These are phyloP conservation scores for Isichthys henryi DNA, from an alignment of 2,113 vertebrate species.

Conservation along the genomic window DNA sequence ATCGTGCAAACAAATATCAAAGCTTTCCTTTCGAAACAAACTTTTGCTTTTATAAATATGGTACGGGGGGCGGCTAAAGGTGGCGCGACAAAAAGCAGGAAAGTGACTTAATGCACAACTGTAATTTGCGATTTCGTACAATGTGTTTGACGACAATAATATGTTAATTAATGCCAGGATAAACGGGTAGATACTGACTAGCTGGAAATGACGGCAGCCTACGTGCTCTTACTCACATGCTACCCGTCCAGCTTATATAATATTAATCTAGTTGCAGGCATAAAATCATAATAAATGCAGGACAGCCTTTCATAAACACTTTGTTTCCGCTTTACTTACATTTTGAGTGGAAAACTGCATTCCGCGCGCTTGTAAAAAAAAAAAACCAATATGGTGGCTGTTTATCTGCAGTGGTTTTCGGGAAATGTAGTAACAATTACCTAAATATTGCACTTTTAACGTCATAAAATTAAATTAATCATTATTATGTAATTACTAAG, in stretches of 20 bases:
- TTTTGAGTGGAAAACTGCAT: slow-evolving; percentile 21
- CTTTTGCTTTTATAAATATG: neutral
- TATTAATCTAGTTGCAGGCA: neutral
- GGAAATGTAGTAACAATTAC: slow-evolving; percentile 54
- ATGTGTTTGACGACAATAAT: neutral
- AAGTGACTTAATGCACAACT: neutral
- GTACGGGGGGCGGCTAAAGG: neutral
- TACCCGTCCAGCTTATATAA: neutral
- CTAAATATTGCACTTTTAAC: neutral
- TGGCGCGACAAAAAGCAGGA: neutral
- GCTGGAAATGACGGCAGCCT: neutral
- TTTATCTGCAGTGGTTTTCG: slow-evolving; percentile 61
- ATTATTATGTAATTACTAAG: neutral
- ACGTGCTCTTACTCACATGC: neutral
- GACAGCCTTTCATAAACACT: neutral
- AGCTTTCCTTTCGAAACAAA: neutral
- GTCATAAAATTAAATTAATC: neutral
- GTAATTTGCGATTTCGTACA: neutral
- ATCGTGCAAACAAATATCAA: neutral
- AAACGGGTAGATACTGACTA: neutral
- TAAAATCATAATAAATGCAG: neutral
- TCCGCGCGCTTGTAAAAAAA: neutral
- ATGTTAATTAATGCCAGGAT: neutral
- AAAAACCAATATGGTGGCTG: slow-evolving; percentile 70
- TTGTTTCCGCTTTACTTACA: slow-evolving; percentile 30